phyloP scores from a whole-genome alignment of 2,888 invertebrate genomes.

The Chaetogeoica ovagalla region DNA sequence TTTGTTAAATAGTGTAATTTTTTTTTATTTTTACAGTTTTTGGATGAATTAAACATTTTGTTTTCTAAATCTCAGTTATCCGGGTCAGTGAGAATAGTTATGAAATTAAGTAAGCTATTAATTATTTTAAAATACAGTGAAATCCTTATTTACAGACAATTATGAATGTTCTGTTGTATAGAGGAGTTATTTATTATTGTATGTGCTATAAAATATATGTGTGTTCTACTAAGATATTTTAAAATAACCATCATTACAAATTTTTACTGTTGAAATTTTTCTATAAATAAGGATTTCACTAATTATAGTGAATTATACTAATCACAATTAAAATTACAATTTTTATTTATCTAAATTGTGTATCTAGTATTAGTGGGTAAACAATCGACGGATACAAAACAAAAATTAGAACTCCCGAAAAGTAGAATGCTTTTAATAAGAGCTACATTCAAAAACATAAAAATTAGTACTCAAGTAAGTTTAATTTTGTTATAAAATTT shows the following conservation, averaged over 20 bases:
- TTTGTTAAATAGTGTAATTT: neutral
- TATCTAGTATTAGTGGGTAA: slow-evolving; percentile 30
- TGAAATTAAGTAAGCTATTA: slow-evolving; percentile 39
- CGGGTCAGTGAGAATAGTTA: slow-evolving; percentile 35
- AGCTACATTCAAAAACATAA: slow-evolving; percentile 78
- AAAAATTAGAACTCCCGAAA: slow-evolving; percentile 41
- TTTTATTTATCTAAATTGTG: neutral
- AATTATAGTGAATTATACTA: neutral
- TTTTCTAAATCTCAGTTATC: slow-evolving; percentile 31
- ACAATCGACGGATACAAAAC: slow-evolving; percentile 14
- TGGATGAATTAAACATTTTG: slow-evolving; percentile 43
- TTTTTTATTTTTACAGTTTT: slow-evolving; percentile 43
- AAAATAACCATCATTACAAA: neutral
- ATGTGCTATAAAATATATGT: too few relatives aligned
- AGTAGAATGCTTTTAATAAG: slow-evolving; percentile 74
- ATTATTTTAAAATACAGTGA: neutral
- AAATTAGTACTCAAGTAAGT: slow-evolving; percentile 63
- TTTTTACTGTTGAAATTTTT: neutral
- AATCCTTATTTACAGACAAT: neutral
- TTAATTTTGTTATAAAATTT: neutral
- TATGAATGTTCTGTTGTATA: too few relatives aligned
- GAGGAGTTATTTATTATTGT: too few relatives aligned
- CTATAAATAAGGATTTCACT: slow-evolving; percentile 11
- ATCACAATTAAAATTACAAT: neutral
- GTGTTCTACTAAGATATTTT: neutral